Base-by-base conservation (phyloP, 2,113 vertebrate genomes). In the Ramphastos sulfuratus region DNA sequence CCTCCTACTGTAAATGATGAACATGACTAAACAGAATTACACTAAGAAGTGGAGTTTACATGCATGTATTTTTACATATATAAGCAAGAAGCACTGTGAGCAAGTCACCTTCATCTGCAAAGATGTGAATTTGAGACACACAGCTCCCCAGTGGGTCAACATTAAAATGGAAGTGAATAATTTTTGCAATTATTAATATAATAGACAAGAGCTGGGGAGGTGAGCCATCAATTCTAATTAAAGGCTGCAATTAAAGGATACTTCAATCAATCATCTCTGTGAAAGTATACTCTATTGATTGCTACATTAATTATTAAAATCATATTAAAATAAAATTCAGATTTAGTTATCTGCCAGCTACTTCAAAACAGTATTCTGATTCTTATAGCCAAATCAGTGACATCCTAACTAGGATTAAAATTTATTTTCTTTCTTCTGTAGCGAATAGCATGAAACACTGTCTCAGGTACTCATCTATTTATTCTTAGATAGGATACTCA, bases 141-240 rank as follows among this genome's bases (percentile, higher is more conserved):
- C 1, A 83, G n/a, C 30, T 94, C 55, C 81, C 64, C 65, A 58
- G 33, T 50, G 82, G 75, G 61, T 87, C 69, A 94, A 94, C 93
- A 94, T 92, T 92, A 86, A 95, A 94, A 94, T 87, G 64, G 67
- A 92, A 96, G 30, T 66, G 94, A 96, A 96, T 96, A 79, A 96
- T 83, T 95, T 95, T 93, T 85, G 37, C 70, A 95, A 96, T 96
- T 96, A 93, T 96, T 97, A 96, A 96, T 92, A 95, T 96, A 96
- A 95, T 91, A 95, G 92, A 95, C 50, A 95, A 96, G 89, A 95
- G 74, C 88, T 73, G 88, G 67, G 80, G 82, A 85, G 73, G 87
- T 92, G 58, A 92, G 78, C 74, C 91, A 93, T 87, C 88, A 92
- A 88, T 93, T 86, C 87, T 97, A 97, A 96, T 95, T 95, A 96